Evolutionary conservation across 2,888 invertebrate species (phyloP), one percentile per base, ranked within the genome.

Genomic region (Lampropteryx suffumata): DNA sequence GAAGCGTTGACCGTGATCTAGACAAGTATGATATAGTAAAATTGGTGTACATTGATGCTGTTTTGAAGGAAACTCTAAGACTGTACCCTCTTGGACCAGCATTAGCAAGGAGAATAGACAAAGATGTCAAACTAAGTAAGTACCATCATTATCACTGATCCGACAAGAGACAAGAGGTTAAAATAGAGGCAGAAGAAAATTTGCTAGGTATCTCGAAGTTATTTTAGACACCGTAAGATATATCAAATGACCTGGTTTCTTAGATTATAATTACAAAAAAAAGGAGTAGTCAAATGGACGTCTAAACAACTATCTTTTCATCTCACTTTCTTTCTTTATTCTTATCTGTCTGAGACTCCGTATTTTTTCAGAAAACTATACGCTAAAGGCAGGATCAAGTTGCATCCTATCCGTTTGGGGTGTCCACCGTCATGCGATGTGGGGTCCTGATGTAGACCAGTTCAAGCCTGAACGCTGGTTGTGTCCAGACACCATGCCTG

Each of bases 1-100:
- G 48, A 0, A 45, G 52, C 8, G 28, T 53, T 2, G 58, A 67
- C 7, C 62, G 63, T 36, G 65, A 67, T 32, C 61, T 69, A 0
- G 59, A 62, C 14, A 69, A 65, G 8, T 59, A 67, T 2, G 73
- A 74, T 40, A 41, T 76, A n/a, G 40, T 58, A 3, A 59, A 53
- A 9, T 41, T 76, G 17, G 57, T 64, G 0, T 76, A 75, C 29
- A 34, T 68, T 14, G 75, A 76, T 10, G 70, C 70, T 0, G 71
- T 70, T 0, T 50, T 76, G 0, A 72, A 70, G 24, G 76, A 76
- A 27, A 51, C 61, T 0, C 41, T 73, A 44, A 45, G 76, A 2
- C 27, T 69, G 2, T 67, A 65, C 28, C 63, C 71, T 0, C 41
- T 62, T 5, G 68, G 39, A 0, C 65, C 71, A 0, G 3, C 69